phyloP scores from a whole-genome alignment of 1,140 invertebrate genomes.

The Asobara japonica region DNA sequence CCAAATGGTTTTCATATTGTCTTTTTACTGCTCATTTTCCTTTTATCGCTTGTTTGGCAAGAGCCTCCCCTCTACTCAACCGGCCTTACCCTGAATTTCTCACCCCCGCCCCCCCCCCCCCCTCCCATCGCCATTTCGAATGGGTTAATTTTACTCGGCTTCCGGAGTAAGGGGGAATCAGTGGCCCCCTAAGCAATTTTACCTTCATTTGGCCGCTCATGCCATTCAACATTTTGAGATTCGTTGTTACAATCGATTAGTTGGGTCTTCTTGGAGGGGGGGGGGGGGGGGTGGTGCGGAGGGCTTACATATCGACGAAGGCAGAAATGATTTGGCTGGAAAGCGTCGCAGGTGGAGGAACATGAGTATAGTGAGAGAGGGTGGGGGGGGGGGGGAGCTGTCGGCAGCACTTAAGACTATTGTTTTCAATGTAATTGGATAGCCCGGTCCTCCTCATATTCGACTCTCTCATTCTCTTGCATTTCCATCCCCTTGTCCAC shows the following conservation, averaged over 20 bases:
- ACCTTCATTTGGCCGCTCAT: background rate
- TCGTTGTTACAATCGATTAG: background rate
- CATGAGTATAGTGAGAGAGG: slow-evolving; percentile 25
- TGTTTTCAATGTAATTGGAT: slow-evolving; percentile 71
- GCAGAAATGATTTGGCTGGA: slow-evolving; percentile 3
- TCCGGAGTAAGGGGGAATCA: background rate
- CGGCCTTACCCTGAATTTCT: slow-evolving; percentile 2
- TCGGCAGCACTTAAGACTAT: slow-evolving; percentile 67
- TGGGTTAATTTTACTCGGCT: slow-evolving; percentile 54
- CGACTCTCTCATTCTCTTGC: background rate
- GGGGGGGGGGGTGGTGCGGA: background rate
- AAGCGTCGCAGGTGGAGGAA: slow-evolving; percentile 19
- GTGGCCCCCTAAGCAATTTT: background rate
- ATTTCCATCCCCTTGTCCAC: slow-evolving; percentile 37
- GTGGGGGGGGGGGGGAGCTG: slow-evolving; percentile 41
- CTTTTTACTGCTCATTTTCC: slow-evolving; percentile 67
- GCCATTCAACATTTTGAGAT: background rate
- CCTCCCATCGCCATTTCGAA: slow-evolving; percentile 46
- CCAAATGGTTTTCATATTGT: slow-evolving; percentile 66
- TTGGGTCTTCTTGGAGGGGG: background rate
- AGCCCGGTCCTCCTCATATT: slow-evolving; percentile 58
- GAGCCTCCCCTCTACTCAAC: slow-evolving; percentile 15
- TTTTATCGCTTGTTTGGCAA: slow-evolving; percentile 66
- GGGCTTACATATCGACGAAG: slow-evolving; percentile 12
- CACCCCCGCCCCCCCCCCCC: slow-evolving; percentile 27